Percentiles rank a stretch among this genome's conserved stretches.
These are phyloP conservation scores for Vanessa atalanta DNA, from an alignment of 1,140 invertebrate species.

Conservation along the genomic window DNA sequence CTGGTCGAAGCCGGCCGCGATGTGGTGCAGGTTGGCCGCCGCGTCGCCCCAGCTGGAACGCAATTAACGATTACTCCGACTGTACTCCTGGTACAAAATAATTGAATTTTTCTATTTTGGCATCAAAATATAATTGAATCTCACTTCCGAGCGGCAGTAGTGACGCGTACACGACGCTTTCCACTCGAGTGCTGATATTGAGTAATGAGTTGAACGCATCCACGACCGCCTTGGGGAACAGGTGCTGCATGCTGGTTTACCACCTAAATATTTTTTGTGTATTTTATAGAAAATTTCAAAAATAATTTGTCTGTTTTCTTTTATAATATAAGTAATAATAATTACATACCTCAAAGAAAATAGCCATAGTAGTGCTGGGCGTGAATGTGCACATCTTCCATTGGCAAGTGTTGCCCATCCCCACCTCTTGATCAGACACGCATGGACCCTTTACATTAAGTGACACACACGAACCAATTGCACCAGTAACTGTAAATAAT, in stretches of 20 bases:
- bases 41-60: conserved; percentile 89
- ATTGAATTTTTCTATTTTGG: too few relatives aligned
- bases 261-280: conserved; percentile 75
- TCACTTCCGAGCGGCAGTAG: conserved; percentile 97
- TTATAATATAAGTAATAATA: neutral
- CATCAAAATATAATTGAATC: too few relatives aligned
- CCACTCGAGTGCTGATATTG: conserved; percentile 99
- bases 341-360: conserved; percentile 93
- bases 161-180: conserved; percentile 96
- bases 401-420: conserved; percentile 97
- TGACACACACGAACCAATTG: conserved; percentile 97
- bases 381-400: conserved; percentile 99
- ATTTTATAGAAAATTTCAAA: neutral
- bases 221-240: conserved; percentile 96
- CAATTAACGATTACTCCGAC: neutral
- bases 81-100: too few relatives aligned
- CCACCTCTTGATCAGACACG: conserved; percentile 98
- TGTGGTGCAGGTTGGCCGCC: conserved; percentile 88
- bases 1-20: conserved; percentile 97
- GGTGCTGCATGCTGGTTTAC: conserved; percentile 96
- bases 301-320: neutral
- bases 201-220: conserved; percentile 99
- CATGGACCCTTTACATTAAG: conserved; percentile 93
- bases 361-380: conserved; percentile 94
- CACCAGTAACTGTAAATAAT: conserved; percentile 89